A percentile compares a stretch with the other conserved stretches of the same genome.
phyloP scores from a whole-genome alignment of 2,797 vertebrate species.

The Rhincodon typus region DNA sequence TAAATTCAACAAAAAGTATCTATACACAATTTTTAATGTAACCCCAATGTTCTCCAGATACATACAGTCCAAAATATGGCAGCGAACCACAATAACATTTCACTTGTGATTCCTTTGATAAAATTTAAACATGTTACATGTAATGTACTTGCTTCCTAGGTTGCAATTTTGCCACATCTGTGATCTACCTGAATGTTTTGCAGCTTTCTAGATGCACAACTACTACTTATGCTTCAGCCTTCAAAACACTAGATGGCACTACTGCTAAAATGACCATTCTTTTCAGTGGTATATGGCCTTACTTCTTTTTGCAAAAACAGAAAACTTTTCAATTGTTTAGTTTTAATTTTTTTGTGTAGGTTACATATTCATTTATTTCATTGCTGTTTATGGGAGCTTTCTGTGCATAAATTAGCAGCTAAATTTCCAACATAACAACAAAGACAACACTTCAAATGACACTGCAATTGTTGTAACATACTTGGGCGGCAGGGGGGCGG shows the following conservation, averaged over 20 bases:
- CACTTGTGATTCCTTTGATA: not conserved
- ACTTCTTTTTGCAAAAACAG: not conserved
- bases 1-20: not conserved
- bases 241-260: not conserved
- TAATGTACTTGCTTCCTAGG: not conserved
- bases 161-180: not conserved
- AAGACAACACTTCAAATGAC: not conserved
- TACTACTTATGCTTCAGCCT: not conserved
- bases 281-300: not conserved
- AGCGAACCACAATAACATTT: not conserved
- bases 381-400: not conserved
- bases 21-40: not conserved
- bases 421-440: not conserved
- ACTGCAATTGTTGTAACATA: not conserved
- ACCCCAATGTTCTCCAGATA: not conserved
- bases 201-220: not conserved
- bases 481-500: not conserved
- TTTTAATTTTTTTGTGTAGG: not conserved
- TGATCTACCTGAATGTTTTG: not conserved
- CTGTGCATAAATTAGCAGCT: not conserved
- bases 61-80: not conserved
- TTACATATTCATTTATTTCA: too few relatives aligned
- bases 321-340: not conserved
- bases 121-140: not conserved
- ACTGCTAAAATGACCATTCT: not conserved